Evolutionary conservation across 2,888 invertebrate species (phyloP).

Genomic region (Incurvaria masculella): DNA sequence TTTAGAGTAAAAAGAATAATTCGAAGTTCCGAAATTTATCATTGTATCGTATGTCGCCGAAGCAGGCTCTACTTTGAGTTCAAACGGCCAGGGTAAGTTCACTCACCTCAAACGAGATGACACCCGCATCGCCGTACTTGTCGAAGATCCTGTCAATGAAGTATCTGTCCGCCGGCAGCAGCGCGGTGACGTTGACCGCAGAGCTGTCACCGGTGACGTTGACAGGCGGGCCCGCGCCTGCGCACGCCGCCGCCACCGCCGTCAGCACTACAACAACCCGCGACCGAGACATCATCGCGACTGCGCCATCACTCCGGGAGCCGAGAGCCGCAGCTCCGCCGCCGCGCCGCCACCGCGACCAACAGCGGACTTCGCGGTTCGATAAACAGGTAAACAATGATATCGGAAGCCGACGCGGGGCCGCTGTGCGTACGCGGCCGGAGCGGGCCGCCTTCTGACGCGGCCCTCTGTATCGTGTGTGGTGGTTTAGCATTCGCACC

Average conservation of each 20-base stretch:
- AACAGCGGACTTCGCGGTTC: neutral
- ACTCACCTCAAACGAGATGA: slow-evolving; percentile 56
- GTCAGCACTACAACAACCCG: slow-evolving; percentile 28
- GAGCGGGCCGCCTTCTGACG: neutral
- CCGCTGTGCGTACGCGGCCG: neutral
- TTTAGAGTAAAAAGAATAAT: too few relatives aligned
- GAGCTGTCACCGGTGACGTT: neutral
- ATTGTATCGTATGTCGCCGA: too few relatives aligned
- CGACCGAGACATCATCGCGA: neutral
- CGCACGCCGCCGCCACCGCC: slow-evolving; percentile 23
- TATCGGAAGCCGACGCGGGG: neutral
- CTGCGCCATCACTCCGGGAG: neutral
- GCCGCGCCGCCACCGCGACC: neutral
- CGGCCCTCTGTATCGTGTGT: too few relatives aligned
- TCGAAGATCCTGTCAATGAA: slow-evolving; percentile 54
- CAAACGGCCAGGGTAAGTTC: slow-evolving; percentile 4
- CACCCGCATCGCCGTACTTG: slow-evolving; percentile 55
- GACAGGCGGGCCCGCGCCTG: slow-evolving; percentile 13
- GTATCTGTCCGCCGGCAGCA: slow-evolving; percentile 39
- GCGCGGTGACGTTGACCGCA: slow-evolving; percentile 24
- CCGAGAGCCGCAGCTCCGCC: neutral
- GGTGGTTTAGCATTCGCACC: too few relatives aligned
- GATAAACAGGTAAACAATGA: neutral
- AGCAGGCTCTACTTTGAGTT: too few relatives aligned
- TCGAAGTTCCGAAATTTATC: too few relatives aligned